These are phyloP conservation scores for Pantelozetes paolii DNA, from an alignment of 2,888 invertebrate genomes.

Conservation along the genomic window DNA sequence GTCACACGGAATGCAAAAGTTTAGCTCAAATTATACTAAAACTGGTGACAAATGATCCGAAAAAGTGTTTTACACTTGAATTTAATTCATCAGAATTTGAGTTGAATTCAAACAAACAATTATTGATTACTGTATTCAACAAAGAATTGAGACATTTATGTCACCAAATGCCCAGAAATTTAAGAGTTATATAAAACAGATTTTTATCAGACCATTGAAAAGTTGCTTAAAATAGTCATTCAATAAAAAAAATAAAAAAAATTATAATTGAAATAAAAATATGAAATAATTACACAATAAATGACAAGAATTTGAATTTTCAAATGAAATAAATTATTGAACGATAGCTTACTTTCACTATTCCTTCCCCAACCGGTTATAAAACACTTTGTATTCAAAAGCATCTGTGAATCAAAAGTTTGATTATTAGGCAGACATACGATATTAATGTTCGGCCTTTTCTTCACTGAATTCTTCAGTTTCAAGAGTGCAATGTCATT, in stretches of 20 bases:
- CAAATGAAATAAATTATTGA: too few species aligned
- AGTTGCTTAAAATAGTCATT: too few species aligned
- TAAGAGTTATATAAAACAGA: too few species aligned
- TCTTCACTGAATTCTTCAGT: conserved; percentile 49
- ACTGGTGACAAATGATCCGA: neutral
- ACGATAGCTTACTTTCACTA: conserved; percentile 51
- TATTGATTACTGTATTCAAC: neutral
- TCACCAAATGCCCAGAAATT: too few species aligned
- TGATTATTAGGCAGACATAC: conserved; percentile 52
- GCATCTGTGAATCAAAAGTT: conserved; percentile 44
- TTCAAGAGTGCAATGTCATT: conserved; percentile 54
- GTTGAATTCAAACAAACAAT: too few species aligned
- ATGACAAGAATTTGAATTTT: too few species aligned
- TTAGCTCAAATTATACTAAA: neutral
- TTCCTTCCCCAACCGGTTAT: conserved; percentile 55
- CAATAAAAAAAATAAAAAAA: too few species aligned
- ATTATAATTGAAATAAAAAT: too few species aligned
- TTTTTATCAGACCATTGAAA: too few species aligned
- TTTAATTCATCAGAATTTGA: neutral
- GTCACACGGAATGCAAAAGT: neutral
- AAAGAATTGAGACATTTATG: conserved; percentile 33
- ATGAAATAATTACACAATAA: too few species aligned
- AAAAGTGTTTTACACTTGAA: neutral
- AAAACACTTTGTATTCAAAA: conserved; percentile 49
- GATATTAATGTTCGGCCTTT: conserved; percentile 51